Percentiles rank a stretch among this genome's conserved stretches.
Evolutionary conservation across 2,888 invertebrate species (phyloP).

Genomic region (Anthrax anthrax): DNA sequence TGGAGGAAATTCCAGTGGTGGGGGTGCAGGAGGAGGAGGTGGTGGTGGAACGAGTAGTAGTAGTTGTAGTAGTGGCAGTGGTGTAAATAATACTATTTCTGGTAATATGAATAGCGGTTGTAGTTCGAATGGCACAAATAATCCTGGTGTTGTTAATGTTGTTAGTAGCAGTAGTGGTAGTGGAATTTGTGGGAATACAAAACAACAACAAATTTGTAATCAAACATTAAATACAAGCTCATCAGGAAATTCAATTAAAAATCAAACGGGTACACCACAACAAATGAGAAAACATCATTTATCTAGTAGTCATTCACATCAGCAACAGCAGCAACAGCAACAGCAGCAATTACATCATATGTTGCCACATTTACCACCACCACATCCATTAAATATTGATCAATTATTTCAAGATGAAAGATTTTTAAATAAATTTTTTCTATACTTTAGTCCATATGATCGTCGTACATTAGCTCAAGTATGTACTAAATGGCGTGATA

Average conservation of each 20-base stretch:
- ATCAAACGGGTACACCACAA: constrained; percentile 27
- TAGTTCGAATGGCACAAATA: constrained; percentile 10
- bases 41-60: background rate
- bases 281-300: constrained; percentile 24
- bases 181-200: background rate
- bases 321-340: constrained; percentile 25
- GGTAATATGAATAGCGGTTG: constrained; percentile 12
- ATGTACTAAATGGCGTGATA: constrained; percentile 76
- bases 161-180: background rate
- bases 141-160: no score
- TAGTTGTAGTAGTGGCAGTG: constrained; percentile 5
- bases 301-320: constrained; percentile 7
- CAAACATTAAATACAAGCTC: background rate
- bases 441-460: constrained; percentile 66
- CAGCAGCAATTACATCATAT: constrained; percentile 21
- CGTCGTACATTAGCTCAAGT: constrained; percentile 68
- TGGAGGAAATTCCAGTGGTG: constrained; percentile 3
- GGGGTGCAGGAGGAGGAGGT: background rate
- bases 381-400: constrained; percentile 43
- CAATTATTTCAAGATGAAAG: constrained; percentile 71
- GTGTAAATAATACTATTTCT: constrained; percentile 11
- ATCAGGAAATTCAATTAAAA: constrained; percentile 17
- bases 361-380: constrained; percentile 38
- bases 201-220: background rate
- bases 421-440: constrained; percentile 72